Base-by-base conservation (phyloP, 2,797 vertebrate genomes). In the Tokudaia muenninki region DNA sequence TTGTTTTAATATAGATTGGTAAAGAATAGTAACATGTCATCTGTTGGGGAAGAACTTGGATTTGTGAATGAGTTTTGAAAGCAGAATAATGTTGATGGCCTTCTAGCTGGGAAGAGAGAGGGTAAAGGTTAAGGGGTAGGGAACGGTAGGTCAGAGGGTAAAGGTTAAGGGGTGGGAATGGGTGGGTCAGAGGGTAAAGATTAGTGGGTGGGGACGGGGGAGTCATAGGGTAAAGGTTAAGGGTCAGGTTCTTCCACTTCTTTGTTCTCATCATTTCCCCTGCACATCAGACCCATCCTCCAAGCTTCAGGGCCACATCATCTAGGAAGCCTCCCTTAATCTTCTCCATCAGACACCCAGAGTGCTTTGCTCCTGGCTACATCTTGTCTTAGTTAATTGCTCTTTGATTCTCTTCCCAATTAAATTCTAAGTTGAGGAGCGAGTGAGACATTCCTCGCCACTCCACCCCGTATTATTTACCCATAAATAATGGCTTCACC, bases 1-100 rank as follows among this genome's bases (percentile, higher is more conserved):
- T 65, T 65, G 41, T 70, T 59, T 96, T 34, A 14, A 80, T 72
- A 55, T 55, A 82, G 92, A 95, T 22, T 55, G 67, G 67, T 61
- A 81, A 84, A 90, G 29, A 91, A 59, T 87, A 9, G 50, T 81
- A 37, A 72, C 24, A 34, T 70, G 47, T 50, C 89, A 22, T 84
- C 72, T 50, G 6, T 34, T 34, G 0, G 79, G 81, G 70, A 88
- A 44, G 47, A 94, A 22, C 13, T 57, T 44, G 78, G 7, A 90
- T 55, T 94, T 81, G 75, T 44, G 50, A 55, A 67, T 84, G 34
- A 61, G 5, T 75, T 92, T 65, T 67, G 14, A 70, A 91, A 82
- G 50, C 57, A 61, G 70, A 78, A 26, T 87, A 57, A 52, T 16
- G 41, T 78, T 52, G 67, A 52, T 24, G 74, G 29, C 34, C 50